Percentiles rank a stretch among this genome's conserved stretches.
phyloP scores from a whole-genome alignment of 2,888 invertebrate genomes.

The Eristalis pertinax region DNA sequence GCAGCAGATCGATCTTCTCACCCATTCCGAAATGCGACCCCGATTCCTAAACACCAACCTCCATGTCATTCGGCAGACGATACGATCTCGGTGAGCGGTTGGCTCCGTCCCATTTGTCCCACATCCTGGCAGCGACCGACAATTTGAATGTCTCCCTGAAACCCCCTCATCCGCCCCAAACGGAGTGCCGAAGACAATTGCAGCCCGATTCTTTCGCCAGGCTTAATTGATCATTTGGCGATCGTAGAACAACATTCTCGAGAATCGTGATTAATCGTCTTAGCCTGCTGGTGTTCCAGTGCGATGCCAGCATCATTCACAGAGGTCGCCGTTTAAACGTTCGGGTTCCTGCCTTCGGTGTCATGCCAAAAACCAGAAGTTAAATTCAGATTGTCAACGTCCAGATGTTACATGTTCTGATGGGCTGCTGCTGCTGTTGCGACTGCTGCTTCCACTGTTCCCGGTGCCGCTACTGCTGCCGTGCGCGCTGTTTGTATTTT shows the following conservation, averaged over 20 bases:
- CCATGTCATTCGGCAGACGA: not conserved
- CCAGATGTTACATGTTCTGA: constrained; percentile 59
- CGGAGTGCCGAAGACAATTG: constrained; percentile 13
- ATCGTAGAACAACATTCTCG: constrained; percentile 57
- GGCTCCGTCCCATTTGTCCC: constrained; percentile 7
- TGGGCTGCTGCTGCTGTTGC: constrained; percentile 1
- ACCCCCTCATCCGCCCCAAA: too few relatives aligned
- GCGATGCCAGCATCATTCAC: constrained; percentile 18
- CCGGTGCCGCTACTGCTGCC: not conserved
- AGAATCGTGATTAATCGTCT: constrained; percentile 68
- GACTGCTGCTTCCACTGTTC: not conserved
- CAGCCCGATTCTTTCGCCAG: constrained; percentile 38
- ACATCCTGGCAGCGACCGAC: not conserved
- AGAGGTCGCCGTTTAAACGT: constrained; percentile 42
- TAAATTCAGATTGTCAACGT: constrained; percentile 65
- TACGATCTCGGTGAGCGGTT: not conserved
- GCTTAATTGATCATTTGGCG: constrained; percentile 63
- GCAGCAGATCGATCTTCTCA: not conserved
- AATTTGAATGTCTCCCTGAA: not conserved
- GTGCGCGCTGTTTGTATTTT: constrained; percentile 42
- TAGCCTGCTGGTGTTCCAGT: constrained; percentile 2
- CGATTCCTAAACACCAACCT: constrained; percentile 21
- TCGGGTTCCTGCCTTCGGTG: not conserved
- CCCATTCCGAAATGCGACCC: not conserved
- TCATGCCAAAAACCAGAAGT: constrained; percentile 61